phyloP scores from a whole-genome alignment of 2,113 vertebrate species.

The Sylvietta virens region DNA sequence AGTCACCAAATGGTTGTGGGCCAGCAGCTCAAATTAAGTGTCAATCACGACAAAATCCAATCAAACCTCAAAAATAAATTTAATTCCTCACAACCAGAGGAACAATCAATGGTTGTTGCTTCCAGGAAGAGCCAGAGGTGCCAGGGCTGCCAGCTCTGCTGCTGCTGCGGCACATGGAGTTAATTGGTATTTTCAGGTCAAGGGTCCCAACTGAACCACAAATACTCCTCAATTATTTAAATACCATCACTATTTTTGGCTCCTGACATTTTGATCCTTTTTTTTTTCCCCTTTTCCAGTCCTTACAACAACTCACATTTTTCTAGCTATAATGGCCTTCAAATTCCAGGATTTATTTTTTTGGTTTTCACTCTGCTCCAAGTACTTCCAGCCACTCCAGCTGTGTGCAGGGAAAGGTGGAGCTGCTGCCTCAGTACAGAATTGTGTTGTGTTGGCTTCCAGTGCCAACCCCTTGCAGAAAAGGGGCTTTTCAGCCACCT shows the following conservation, averaged over 20 bases:
- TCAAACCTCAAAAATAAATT: background rate
- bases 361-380: background rate
- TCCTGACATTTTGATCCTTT: background rate
- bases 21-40: background rate
- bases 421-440: background rate
- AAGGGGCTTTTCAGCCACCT: background rate
- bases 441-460: background rate
- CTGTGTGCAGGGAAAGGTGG: background rate
- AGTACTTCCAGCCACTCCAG: background rate
- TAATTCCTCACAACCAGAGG: background rate
- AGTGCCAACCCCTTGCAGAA: background rate
- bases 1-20: background rate
- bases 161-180: background rate
- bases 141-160: background rate
- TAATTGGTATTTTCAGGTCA: background rate
- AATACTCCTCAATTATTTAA: background rate
- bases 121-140: background rate
- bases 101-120: background rate
- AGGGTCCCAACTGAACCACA: background rate
- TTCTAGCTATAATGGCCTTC: background rate
- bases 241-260: background rate
- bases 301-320: background rate
- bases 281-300: background rate
- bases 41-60: background rate
- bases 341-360: background rate